Evolutionary conservation across 2,113 vertebrate species (phyloP).

Genomic region (Melanostigma gelatinosum): DNA sequence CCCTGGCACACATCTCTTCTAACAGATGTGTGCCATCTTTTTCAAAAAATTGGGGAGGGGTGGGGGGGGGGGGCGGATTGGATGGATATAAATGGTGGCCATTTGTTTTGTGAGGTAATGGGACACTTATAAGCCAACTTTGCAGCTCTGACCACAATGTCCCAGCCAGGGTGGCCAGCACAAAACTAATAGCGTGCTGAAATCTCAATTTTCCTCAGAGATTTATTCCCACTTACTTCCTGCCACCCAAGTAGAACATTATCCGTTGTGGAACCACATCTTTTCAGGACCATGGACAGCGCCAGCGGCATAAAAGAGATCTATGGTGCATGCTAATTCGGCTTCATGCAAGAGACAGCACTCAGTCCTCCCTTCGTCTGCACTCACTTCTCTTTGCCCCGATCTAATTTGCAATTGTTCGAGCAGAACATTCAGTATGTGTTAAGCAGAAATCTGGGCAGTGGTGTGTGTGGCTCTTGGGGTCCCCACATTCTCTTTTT

Average conservation of each 20-base stretch:
- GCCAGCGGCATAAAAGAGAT: slow-evolving; percentile 67
- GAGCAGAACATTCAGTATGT: slow-evolving; percentile 51
- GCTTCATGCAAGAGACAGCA: slow-evolving; percentile 56
- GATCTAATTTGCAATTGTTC: slow-evolving; percentile 59
- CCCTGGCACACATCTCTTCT: neutral
- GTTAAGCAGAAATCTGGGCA: slow-evolving; percentile 17
- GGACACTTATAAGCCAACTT: slow-evolving; percentile 42
- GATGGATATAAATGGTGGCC: slow-evolving; percentile 19
- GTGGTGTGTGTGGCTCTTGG: neutral
- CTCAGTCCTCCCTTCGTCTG: slow-evolving; percentile 42
- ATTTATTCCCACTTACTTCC: slow-evolving; percentile 65
- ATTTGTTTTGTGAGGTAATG: slow-evolving; percentile 43
- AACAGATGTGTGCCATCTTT: no score
- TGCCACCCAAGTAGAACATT: slow-evolving; percentile 64
- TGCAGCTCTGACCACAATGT: slow-evolving; percentile 26
- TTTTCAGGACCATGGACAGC: slow-evolving; percentile 72
- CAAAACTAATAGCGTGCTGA: slow-evolving; percentile 67
- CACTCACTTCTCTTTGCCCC: slow-evolving; percentile 30
- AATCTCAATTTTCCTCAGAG: slow-evolving; percentile 62
- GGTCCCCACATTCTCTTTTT: slow-evolving; percentile 3
- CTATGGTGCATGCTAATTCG: slow-evolving; percentile 67
- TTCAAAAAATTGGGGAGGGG: neutral
- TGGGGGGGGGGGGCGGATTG: neutral
- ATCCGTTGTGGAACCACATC: slow-evolving; percentile 66
- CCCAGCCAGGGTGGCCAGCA: slow-evolving; percentile 60